Conservation (phyloP, 2,797 vertebrate genomes). For the Enoplosus armatus region DNA sequence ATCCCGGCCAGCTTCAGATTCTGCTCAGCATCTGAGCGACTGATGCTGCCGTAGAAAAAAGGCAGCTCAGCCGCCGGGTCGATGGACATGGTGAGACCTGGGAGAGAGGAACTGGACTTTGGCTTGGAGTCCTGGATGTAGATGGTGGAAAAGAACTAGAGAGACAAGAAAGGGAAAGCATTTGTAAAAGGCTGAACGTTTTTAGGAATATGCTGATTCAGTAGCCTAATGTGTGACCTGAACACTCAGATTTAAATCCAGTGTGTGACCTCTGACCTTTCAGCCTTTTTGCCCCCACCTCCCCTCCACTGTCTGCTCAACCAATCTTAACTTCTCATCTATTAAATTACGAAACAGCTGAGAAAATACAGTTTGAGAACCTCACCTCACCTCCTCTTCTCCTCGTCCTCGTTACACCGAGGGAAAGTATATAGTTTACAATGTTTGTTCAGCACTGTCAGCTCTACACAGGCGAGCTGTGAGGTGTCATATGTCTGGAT, state of each 20-base stretch:
- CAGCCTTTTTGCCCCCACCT: background rate
- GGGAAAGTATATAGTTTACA: background rate
- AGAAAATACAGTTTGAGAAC: constrained; percentile 11
- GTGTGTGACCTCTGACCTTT: constrained; percentile 37
- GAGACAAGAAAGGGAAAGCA: background rate
- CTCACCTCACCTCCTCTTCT: constrained; percentile 43
- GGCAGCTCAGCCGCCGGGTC: constrained; percentile 93
- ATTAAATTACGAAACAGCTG: background rate
- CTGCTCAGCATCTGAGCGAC: constrained; percentile 92
- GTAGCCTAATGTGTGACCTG: background rate
- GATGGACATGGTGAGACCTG: constrained; percentile 83
- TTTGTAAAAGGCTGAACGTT: background rate
- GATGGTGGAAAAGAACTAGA: constrained; percentile 22
- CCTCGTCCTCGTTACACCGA: background rate
- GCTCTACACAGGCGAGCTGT: constrained; percentile 8
- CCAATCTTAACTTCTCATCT: background rate
- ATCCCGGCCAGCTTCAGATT: constrained; percentile 95
- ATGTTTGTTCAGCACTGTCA: constrained; percentile 1
- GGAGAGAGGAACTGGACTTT: constrained; percentile 15
- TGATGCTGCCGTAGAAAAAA: constrained; percentile 96
- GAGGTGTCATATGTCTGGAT: constrained; percentile 38
- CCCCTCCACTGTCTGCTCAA: background rate
- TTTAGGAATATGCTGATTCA: background rate
- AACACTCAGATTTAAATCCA: background rate
- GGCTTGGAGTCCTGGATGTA: constrained; percentile 18